These are phyloP conservation scores for Pseudoatta argentina DNA, from an alignment of 1,140 invertebrate genomes.

Conservation along the genomic window DNA sequence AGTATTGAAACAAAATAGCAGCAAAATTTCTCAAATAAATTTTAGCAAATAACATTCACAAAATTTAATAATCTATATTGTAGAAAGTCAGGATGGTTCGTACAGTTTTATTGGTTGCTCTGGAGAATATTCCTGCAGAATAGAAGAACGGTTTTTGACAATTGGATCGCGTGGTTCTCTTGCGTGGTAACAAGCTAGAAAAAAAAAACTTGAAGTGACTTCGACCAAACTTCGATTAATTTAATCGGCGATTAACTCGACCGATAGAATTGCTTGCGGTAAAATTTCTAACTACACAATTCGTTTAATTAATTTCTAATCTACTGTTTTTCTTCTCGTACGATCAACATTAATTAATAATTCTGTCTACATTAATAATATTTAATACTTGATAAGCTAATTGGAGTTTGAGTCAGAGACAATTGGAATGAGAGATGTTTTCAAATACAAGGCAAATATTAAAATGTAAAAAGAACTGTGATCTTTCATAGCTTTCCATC, in stretches of 20 bases:
- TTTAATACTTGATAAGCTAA: neutral
- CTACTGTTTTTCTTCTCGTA: neutral
- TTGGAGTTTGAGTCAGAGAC: neutral
- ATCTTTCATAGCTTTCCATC: constrained; percentile 68
- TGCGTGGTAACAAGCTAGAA: constrained; percentile 63
- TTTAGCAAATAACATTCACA: neutral
- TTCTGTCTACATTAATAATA: neutral
- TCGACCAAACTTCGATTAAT: neutral
- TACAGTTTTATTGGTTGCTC: constrained; percentile 71
- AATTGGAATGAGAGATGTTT: neutral
- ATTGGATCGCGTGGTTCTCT: constrained; percentile 67
- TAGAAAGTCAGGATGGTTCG: constrained; percentile 56
- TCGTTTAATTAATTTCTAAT: neutral
- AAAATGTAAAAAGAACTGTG: neutral
- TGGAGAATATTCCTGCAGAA: constrained; percentile 69
- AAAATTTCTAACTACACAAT: constrained; percentile 1
- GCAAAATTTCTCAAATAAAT: neutral
- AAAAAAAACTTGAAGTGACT: neutral
- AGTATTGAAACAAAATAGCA: constrained; percentile 37
- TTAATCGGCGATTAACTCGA: neutral
- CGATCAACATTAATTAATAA: neutral
- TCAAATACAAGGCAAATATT: neutral
- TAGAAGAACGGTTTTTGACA: constrained; percentile 59
- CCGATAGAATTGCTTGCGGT: neutral
- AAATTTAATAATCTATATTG: neutral